Base-by-base conservation (phyloP, 2,888 invertebrate species). In the Agrotis clavis region DNA sequence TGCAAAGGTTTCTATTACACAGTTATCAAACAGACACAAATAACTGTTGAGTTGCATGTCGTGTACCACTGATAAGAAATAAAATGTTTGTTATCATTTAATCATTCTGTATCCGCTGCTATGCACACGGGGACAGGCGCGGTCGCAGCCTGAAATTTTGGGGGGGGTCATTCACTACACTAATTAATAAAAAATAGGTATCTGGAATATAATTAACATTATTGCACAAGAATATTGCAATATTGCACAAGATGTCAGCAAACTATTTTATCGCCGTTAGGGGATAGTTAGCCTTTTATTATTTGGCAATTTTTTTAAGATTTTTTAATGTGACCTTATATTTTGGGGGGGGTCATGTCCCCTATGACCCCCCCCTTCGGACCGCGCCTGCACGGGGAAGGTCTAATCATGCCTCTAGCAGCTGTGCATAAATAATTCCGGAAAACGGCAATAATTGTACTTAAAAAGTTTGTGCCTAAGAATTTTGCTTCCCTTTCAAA, bases 1-100 rank as follows among this genome's bases (percentile, higher is more conserved):
- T 71, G 77, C 79, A 73, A 77, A 77, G 74, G 79, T 81, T 86
- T 84, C 63, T 66, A 81, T 82, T 82, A 80, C 75, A 79, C 72
- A 78, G 72, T 82, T 74, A 79, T 82, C 82, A 84, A 72, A 82
- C 74, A 75, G 54, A 80, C 72, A 74, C 74, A 77, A 71, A 85
- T 81, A 67, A 53, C 66, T 56, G 70, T 81, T 69, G 68, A 77
- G 61, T 79, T 82, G 81, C 82, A 85, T 83, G 82, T 77, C 78
- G 63, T 81, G 65, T 65, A 60, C 73, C 41, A 62, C 51, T 66
- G 82, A 85, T 86, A 86, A 86, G 72, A 74, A 86, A 86, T 80
- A 80, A 88, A 71, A 80, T 80, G 79, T 79, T 73, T 77, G 75
- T 83, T 84, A 86, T 86, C 86, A 76, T 78, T 75, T 87, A 87